Evolutionary conservation across 2,113 vertebrate species (phyloP).

Genomic region (Phrynosoma platyrhinos): DNA sequence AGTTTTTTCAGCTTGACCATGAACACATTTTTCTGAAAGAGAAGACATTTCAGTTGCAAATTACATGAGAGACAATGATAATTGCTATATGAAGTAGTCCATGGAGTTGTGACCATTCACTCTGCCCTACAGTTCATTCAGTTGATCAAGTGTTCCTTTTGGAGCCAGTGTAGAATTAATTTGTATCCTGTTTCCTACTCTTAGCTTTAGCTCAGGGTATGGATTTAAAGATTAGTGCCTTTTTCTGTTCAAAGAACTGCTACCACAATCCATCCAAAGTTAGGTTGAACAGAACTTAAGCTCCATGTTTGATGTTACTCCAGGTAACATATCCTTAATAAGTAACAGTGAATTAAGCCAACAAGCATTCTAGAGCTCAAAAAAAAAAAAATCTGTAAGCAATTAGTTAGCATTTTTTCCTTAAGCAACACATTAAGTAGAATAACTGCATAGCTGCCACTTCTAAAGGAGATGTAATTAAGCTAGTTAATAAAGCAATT

Average conservation of each 20-base stretch:
- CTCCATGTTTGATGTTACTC: background rate
- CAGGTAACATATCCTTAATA: conserved; percentile 24
- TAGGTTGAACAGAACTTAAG: background rate
- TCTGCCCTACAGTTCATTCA: background rate
- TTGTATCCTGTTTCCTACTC: no score
- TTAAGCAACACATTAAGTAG: conserved; percentile 70
- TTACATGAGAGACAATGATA: background rate
- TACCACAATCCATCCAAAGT: background rate
- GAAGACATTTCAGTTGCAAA: background rate
- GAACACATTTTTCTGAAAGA: background rate
- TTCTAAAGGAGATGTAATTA: conserved; percentile 78
- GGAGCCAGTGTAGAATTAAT: background rate
- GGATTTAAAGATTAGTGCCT: background rate
- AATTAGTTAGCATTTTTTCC: conserved; percentile 76
- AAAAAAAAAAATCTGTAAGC: conserved; percentile 43
- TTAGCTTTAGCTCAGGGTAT: no score
- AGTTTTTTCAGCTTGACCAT: conserved; percentile 3
- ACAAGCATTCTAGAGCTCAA: conserved; percentile 49
- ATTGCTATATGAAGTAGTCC: background rate
- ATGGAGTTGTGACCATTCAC: background rate
- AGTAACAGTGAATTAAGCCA: conserved; percentile 52
- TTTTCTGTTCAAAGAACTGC: background rate
- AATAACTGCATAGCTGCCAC: conserved; percentile 71
- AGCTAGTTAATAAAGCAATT: conserved; percentile 79
- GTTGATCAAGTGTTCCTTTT: background rate